Conservation (phyloP, 2,797 vertebrate species). For the Yasuhikotakia modesta region DNA sequence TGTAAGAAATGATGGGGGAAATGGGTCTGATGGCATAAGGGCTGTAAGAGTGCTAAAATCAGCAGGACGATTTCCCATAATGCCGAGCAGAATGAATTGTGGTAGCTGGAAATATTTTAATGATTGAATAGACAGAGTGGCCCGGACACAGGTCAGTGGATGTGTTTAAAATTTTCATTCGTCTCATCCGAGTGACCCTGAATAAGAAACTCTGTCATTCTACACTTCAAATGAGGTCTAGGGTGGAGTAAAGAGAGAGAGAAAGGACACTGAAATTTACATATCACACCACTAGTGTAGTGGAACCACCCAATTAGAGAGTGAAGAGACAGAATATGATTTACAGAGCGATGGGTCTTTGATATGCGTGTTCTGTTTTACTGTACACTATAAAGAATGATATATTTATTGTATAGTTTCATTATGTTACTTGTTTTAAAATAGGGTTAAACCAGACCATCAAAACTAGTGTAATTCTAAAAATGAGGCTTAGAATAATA, state of each 20-base stretch:
- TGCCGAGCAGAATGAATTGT: slow-evolving; percentile 72
- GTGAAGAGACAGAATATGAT: slow-evolving; percentile 49
- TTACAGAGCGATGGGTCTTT: slow-evolving; percentile 10
- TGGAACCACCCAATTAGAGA: slow-evolving; percentile 60
- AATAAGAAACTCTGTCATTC: slow-evolving; percentile 73
- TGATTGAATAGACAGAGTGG: slow-evolving; percentile 77
- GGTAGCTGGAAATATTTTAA: slow-evolving; percentile 78
- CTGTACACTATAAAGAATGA: no score
- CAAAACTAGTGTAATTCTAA: neutral
- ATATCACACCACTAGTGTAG: slow-evolving; percentile 58
- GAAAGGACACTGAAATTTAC: slow-evolving; percentile 60
- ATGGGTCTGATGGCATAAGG: slow-evolving; percentile 56
- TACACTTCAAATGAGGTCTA: slow-evolving; percentile 75
- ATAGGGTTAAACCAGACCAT: neutral
- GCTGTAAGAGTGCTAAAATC: slow-evolving; percentile 71
- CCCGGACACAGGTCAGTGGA: slow-evolving; percentile 76
- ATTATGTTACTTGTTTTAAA: neutral
- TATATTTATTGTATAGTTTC: neutral
- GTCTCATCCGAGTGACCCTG: slow-evolving; percentile 74
- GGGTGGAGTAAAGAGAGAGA: slow-evolving; percentile 62
- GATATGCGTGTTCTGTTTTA: neutral
- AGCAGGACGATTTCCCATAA: slow-evolving; percentile 73
- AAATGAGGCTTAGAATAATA: neutral
- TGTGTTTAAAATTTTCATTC: slow-evolving; percentile 75
- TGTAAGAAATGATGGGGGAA: slow-evolving; percentile 61